Conservation (phyloP, 2,888 invertebrate species). For the Desoria tigrina region DNA sequence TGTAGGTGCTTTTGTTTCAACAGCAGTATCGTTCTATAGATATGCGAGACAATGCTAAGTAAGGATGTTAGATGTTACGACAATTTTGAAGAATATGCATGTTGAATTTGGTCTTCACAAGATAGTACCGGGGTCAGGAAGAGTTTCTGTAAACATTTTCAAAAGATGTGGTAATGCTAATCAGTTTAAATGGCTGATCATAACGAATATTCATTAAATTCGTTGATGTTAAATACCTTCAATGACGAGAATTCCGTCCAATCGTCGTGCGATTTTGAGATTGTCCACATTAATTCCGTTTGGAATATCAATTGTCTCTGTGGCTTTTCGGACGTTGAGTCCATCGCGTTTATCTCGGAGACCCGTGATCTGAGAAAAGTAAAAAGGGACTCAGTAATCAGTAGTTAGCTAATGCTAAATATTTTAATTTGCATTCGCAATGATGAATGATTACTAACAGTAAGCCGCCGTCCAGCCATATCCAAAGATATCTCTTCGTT, state of each 20-base stretch:
- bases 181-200: background rate
- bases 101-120: too few species aligned
- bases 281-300: constrained; percentile 37
- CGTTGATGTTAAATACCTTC: constrained; percentile 22
- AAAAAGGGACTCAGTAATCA: too few species aligned
- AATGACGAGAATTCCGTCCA: constrained; percentile 40
- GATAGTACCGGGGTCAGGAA: too few species aligned
- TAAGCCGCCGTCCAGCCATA: constrained; percentile 34
- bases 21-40: too few species aligned
- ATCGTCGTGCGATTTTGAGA: constrained; percentile 41
- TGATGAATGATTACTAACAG: constrained; percentile 20
- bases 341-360: constrained; percentile 23
- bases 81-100: too few species aligned
- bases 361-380: constrained; percentile 41
- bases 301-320: constrained; percentile 45
- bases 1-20: too few species aligned
- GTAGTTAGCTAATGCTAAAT: too few species aligned
- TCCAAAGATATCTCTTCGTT: constrained; percentile 47
- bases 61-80: too few species aligned
- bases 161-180: too few species aligned
- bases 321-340: constrained; percentile 37
- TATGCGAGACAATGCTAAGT: too few species aligned
- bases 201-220: background rate
- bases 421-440: too few species aligned
- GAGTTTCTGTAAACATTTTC: too few species aligned